These are phyloP conservation scores for Chaetogeoica ovagalla DNA, from an alignment of 2,888 invertebrate genomes.

Conservation along the genomic window DNA sequence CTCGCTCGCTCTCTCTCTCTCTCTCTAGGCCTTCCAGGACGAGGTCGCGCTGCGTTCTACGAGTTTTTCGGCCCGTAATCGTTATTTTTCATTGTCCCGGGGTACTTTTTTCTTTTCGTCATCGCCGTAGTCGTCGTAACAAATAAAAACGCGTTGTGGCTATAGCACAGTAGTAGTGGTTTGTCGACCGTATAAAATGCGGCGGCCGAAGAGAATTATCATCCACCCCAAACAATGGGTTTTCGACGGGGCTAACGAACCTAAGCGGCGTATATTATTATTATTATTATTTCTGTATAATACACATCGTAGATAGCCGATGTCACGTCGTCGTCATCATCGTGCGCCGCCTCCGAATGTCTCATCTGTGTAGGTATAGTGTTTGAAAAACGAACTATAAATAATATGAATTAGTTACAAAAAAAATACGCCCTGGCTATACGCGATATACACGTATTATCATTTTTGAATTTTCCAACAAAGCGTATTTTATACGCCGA, in stretches of 20 bases:
- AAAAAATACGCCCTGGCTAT: too few relatives aligned
- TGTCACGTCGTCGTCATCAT: too few relatives aligned
- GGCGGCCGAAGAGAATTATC: background rate
- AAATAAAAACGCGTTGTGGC: conserved; percentile 11
- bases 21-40: conserved; percentile 35
- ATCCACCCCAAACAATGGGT: conserved; percentile 34
- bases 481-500: too few relatives aligned
- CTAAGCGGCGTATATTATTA: background rate
- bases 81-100: conserved; percentile 25
- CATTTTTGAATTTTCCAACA: too few relatives aligned
- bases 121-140: background rate
- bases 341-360: too few relatives aligned
- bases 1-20: too few relatives aligned
- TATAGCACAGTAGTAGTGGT: background rate
- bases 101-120: background rate
- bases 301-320: too few relatives aligned
- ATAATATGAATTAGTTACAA: too few relatives aligned
- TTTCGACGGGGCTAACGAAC: conserved; percentile 34
- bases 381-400: too few relatives aligned
- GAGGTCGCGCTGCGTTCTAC: conserved; percentile 13
- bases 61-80: conserved; percentile 23
- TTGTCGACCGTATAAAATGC: conserved; percentile 35
- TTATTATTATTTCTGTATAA: too few relatives aligned
- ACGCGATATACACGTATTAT: too few relatives aligned
- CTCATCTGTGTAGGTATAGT: too few relatives aligned